phyloP scores from a whole-genome alignment of 2,797 vertebrate species.

The Thripadectes ignobilis region DNA sequence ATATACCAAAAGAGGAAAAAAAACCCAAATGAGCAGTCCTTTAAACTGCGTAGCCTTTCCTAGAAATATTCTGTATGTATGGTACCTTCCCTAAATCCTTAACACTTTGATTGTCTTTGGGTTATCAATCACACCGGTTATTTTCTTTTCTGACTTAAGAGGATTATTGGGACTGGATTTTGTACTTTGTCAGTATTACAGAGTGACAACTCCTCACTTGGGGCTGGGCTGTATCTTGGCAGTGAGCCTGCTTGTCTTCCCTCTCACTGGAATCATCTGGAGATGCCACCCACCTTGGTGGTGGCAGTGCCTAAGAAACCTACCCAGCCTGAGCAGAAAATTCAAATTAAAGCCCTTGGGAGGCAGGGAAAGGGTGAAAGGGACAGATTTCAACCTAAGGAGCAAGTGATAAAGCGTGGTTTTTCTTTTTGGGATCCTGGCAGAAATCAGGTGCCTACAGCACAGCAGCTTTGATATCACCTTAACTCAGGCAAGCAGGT shows the following conservation, averaged over 20 bases:
- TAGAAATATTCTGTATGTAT: not conserved
- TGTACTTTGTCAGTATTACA: slow-evolving; percentile 65
- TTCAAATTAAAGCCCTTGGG: not conserved
- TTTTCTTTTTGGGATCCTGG: not conserved
- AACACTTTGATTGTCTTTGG: slow-evolving; percentile 45
- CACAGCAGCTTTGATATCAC: not conserved
- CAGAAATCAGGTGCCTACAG: not conserved
- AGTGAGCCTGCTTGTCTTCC: not conserved
- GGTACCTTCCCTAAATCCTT: slow-evolving; percentile 1
- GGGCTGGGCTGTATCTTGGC: not conserved
- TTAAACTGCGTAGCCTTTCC: not conserved
- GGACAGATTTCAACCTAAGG: not conserved
- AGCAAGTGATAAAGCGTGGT: accelerated
- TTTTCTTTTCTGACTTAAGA: slow-evolving; percentile 71
- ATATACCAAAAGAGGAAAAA: not conserved
- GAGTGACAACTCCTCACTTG: slow-evolving; percentile 16
- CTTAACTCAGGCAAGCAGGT: not conserved
- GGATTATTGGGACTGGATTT: slow-evolving; percentile 66
- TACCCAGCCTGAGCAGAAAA: not conserved
- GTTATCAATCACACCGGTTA: slow-evolving; percentile 51
- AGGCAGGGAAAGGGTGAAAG: not conserved
- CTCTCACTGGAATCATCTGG: not conserved
- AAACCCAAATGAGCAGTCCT: not conserved
- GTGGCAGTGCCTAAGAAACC: not conserved
- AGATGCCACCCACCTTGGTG: not conserved